Evolutionary conservation across 2,888 invertebrate genomes (phyloP).

Genomic region (Plagodis dolabraria): DNA sequence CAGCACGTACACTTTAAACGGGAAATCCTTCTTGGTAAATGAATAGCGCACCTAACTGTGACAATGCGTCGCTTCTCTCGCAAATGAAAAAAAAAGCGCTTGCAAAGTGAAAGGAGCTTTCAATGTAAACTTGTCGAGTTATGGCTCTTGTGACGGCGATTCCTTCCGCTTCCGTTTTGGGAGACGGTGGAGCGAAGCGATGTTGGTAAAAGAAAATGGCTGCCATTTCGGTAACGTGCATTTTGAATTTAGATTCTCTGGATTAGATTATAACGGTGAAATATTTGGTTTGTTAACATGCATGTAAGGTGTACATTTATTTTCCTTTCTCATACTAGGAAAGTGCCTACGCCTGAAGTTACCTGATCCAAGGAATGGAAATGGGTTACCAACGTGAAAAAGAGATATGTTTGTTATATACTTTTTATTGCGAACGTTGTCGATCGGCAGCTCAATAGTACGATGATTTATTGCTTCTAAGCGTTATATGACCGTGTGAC

Average conservation of each 20-base stretch:
- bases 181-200: background rate
- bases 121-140: conserved; percentile 50
- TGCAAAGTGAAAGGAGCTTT: conserved; percentile 63
- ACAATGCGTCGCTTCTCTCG: conserved; percentile 53
- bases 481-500: too few relatives aligned
- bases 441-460: too few relatives aligned
- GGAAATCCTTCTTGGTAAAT: conserved; percentile 36
- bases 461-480: too few relatives aligned
- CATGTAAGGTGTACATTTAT: too few relatives aligned
- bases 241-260: background rate
- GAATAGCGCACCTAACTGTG: conserved; percentile 42
- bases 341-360: too few relatives aligned
- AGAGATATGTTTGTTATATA: too few relatives aligned
- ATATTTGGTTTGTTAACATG: too few relatives aligned
- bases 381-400: too few relatives aligned
- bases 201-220: conserved; percentile 1
- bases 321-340: too few relatives aligned
- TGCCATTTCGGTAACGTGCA: conserved; percentile 2
- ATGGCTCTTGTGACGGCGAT: conserved; percentile 40
- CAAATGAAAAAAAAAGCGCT: conserved; percentile 64
- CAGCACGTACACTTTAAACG: conserved; percentile 19
- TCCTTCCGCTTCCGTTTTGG: conserved; percentile 20
- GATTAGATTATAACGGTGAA: background rate
- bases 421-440: too few relatives aligned
- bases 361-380: too few relatives aligned